Evolutionary conservation across 2,797 vertebrate genomes (phyloP), one percentile per base, ranked within the genome.

Genomic region (Acrossocheilus fasciatus): DNA sequence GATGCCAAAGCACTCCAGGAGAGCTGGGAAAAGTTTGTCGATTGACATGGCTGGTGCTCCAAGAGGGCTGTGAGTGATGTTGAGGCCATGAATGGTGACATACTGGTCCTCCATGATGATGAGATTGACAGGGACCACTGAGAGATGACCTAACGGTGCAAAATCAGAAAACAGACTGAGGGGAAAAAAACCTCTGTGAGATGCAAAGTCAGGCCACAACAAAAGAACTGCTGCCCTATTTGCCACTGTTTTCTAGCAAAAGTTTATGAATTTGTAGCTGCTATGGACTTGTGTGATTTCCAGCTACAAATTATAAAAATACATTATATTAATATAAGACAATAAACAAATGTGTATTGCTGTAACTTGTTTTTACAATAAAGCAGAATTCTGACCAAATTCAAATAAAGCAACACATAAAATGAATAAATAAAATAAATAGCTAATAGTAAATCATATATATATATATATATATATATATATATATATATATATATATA

Each of bases 1-100:
- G 91, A 99, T 99, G 62, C 98, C 98, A 77, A 99, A 99, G 89
- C 98, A 99, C 91, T 99, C 97, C 57, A 99, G 92, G 6, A 99
- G 95, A 81, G 98, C 98, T 47, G 98, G 98, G 86, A 99, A 98
- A 83, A 99, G 97, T 88, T 96, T 96, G 90, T 97, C 97, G 85
- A 99, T 97, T 89, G 97, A 98, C 97, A 99, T 98, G 23, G 97
- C 96, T 43, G 97, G 95, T 85, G 87, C 91, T 45, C 0, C 89
- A 1, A 0, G 74, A 41, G 91, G 87, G 75, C 57, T 91, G 94
- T 96, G 88, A 90, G 85, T 92, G 95, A 96, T 41, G 91, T 90
- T 81, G 89, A 92, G 68, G 59, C 89, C 92, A 90, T 89, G 89
- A 36, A 89, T 84, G 36, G 72, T 64, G 59, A 89, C 83, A 85